Conservation (phyloP, 2,113 vertebrate genomes). For the Brachyhypopomus gauderio region DNA sequence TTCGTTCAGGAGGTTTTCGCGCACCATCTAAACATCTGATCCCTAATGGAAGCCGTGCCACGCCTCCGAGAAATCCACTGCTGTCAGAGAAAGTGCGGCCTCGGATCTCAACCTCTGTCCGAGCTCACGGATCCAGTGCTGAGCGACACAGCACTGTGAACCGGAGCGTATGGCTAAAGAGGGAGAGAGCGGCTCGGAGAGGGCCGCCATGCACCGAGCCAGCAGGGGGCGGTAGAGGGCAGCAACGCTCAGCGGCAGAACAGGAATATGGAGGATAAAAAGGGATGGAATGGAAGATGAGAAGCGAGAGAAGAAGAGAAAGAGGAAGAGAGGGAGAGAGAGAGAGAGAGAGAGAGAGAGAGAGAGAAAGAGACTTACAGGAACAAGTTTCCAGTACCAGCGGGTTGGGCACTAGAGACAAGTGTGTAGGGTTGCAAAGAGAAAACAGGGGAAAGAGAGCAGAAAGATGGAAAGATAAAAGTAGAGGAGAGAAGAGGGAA, state of each 20-base stretch:
- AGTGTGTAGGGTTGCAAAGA: constrained; percentile 44
- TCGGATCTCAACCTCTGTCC: not conserved
- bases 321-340: constrained; percentile 49
- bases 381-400: constrained; percentile 85
- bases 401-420: constrained; percentile 76
- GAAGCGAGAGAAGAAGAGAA: constrained; percentile 61
- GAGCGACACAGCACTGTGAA: not conserved
- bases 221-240: constrained; percentile 33
- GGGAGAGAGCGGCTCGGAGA: not conserved
- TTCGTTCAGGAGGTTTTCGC: not conserved
- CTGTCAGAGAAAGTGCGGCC: not conserved
- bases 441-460: constrained; percentile 39
- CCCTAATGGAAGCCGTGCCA: not conserved
- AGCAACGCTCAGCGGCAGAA: constrained; percentile 58
- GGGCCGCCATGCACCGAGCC: constrained; percentile 11
- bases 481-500: constrained; percentile 37
- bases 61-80: not conserved
- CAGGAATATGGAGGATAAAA: constrained; percentile 61
- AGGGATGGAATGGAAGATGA: constrained; percentile 48
- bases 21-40: not conserved
- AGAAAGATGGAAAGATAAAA: not conserved
- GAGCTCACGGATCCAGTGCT: not conserved
- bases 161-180: not conserved
- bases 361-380: constrained; percentile 74
- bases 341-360: constrained; percentile 51